These are phyloP conservation scores for Spongia lamella DNA, from an alignment of 37 sponge, comb jelly and placozoan genomes.

Conservation along the genomic window DNA sequence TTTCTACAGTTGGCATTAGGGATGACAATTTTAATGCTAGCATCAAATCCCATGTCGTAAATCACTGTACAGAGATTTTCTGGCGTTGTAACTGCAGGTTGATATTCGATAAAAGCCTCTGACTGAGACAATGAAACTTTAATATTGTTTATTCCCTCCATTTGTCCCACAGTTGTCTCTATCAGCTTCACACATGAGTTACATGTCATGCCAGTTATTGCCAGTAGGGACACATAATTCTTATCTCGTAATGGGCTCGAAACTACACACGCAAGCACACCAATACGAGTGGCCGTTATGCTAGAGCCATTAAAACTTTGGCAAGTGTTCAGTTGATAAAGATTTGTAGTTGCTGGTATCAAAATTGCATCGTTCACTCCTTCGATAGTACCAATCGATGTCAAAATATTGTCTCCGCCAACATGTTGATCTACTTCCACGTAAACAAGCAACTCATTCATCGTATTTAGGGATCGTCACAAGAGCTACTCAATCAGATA, in stretches of 20 bases:
- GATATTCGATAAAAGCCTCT: conserved; percentile 62
- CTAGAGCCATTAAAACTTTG: too few species aligned
- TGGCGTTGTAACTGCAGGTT: conserved; percentile 4
- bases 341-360: too few species aligned
- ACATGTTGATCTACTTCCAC: too few species aligned
- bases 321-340: too few species aligned
- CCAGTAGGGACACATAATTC: conserved; percentile 8
- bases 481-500: too few species aligned
- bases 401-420: too few species aligned
- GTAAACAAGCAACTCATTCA: too few species aligned
- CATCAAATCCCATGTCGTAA: conserved; percentile 78
- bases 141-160: conserved; percentile 29
- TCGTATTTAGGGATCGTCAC: too few species aligned
- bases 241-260: not conserved
- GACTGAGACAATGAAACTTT: conserved; percentile 54
- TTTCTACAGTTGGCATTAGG: not conserved
- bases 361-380: too few species aligned
- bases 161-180: conserved; percentile 49
- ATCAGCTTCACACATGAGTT: conserved; percentile 90
- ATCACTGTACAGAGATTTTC: conserved; percentile 34
- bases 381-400: too few species aligned
- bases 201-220: conserved; percentile 95
- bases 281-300: too few species aligned
- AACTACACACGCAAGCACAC: not conserved
- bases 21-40: conserved; percentile 16